phyloP scores from a whole-genome alignment of 2,888 invertebrate species.

The Eilema caniola region DNA sequence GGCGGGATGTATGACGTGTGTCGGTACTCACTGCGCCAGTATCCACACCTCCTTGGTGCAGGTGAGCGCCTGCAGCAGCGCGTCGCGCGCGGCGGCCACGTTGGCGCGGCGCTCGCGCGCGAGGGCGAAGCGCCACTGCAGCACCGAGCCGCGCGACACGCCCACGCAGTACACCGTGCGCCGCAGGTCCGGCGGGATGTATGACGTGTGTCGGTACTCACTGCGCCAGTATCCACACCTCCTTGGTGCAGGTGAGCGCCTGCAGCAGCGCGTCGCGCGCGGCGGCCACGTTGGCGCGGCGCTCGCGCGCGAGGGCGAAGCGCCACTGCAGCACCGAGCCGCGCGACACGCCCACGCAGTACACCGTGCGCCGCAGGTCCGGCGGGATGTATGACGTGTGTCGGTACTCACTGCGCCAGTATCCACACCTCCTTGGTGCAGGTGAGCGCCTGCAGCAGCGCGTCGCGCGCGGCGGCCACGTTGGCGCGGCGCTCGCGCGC shows the following conservation, averaged over 20 bases:
- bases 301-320: too few relatives aligned
- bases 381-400: too few relatives aligned
- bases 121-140: constrained; percentile 92
- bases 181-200: constrained; percentile 91
- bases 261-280: too few relatives aligned
- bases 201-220: constrained; percentile 66
- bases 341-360: too few relatives aligned
- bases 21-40: constrained; percentile 63
- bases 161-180: constrained; percentile 91
- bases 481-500: constrained; percentile 88
- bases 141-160: constrained; percentile 88
- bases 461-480: constrained; percentile 89
- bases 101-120: constrained; percentile 88
- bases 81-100: constrained; percentile 89
- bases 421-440: constrained; percentile 89
- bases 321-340: too few relatives aligned
- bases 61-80: constrained; percentile 89
- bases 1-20: too few relatives aligned
- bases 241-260: constrained; percentile 90
- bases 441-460: constrained; percentile 89
- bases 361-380: too few relatives aligned
- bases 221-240: constrained; percentile 85
- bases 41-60: constrained; percentile 89
- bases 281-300: too few relatives aligned
- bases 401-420: constrained; percentile 63